Evolutionary conservation across 2,888 invertebrate species (phyloP).

Genomic region (Hydraecia micacea): DNA sequence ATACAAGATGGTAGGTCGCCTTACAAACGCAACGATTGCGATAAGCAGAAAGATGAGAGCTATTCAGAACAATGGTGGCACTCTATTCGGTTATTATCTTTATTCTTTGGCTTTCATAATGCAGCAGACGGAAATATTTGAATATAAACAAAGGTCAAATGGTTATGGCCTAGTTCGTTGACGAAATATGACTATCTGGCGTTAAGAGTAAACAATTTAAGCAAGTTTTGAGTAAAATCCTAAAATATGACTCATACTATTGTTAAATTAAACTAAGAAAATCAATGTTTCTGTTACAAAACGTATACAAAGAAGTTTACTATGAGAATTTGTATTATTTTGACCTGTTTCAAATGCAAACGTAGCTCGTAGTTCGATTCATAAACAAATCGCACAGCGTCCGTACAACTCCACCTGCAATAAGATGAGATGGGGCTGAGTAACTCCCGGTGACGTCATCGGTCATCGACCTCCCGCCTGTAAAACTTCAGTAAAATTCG

Average conservation of each 20-base stretch:
- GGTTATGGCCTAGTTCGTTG: slow-evolving; percentile 4
- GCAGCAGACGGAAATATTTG: slow-evolving; percentile 26
- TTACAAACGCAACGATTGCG: slow-evolving; percentile 39
- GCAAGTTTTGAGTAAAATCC: background rate
- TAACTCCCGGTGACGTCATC: slow-evolving; percentile 81
- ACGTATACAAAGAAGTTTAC: slow-evolving; percentile 23
- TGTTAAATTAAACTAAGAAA: background rate
- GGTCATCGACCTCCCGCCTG: slow-evolving; percentile 80
- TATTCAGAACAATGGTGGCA: slow-evolving; percentile 50
- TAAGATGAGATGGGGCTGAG: slow-evolving; percentile 66
- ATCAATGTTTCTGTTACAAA: slow-evolving; percentile 17
- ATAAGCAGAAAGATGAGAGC: slow-evolving; percentile 58
- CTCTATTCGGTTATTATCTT: slow-evolving; percentile 36
- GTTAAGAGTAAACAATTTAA: background rate
- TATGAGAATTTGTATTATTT: slow-evolving; percentile 20
- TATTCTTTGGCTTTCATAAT: slow-evolving; percentile 28
- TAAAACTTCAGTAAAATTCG: slow-evolving; percentile 84
- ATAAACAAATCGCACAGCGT: slow-evolving; percentile 40
- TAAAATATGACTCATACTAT: background rate
- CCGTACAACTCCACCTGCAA: slow-evolving; percentile 62
- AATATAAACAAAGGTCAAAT: slow-evolving; percentile 23
- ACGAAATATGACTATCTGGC: slow-evolving; percentile 13
- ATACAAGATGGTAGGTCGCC: slow-evolving; percentile 37
- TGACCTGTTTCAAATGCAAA: slow-evolving; percentile 31
- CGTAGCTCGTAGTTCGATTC: slow-evolving; percentile 31